A percentile compares a stretch with the other conserved stretches of the same genome.
These are phyloP conservation scores for Lophius piscatorius DNA, from an alignment of 2,113 vertebrate species.

Conservation along the genomic window DNA sequence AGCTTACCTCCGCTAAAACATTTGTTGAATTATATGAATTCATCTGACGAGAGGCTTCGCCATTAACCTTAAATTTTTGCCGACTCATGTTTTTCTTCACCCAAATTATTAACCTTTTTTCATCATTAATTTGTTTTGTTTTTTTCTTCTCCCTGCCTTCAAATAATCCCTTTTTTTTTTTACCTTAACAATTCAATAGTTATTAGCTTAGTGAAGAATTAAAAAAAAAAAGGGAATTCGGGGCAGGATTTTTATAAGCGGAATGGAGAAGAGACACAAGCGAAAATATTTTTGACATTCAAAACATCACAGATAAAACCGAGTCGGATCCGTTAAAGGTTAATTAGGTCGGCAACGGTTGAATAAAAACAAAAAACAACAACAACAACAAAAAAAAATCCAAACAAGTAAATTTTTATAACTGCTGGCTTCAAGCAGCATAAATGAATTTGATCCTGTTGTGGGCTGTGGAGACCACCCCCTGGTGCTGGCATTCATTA, in stretches of 20 bases:
- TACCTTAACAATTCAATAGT: background rate
- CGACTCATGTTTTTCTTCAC: conserved; percentile 10
- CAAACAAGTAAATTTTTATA: conserved; percentile 38
- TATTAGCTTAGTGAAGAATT: background rate
- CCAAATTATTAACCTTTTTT: conserved; percentile 18
- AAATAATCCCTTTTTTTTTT: too few relatives aligned
- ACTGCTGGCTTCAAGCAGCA: conserved; percentile 40
- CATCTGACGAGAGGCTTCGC: conserved; percentile 12
- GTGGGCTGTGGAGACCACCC: conserved; percentile 8
- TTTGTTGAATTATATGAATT: conserved; percentile 46
- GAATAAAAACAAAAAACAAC: conserved; percentile 1
- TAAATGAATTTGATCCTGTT: conserved; percentile 65
- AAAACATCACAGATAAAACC: conserved; percentile 28
- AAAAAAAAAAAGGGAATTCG: too few relatives aligned
- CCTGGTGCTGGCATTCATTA: conserved; percentile 44
- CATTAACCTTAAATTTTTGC: conserved; percentile 24
- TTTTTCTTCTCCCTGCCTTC: too few relatives aligned
- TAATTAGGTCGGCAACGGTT: conserved; percentile 62
- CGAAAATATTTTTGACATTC: conserved; percentile 20
- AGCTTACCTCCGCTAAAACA: conserved; percentile 31
- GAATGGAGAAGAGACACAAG: background rate
- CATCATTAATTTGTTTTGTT: background rate
- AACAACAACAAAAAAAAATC: conserved; percentile 7
- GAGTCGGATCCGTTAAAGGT: conserved; percentile 50
- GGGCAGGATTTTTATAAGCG: conserved; percentile 12